Evolutionary conservation across 2,113 vertebrate genomes (phyloP), one percentile per base, ranked within the genome.

Genomic region (Cyanistes caeruleus): DNA sequence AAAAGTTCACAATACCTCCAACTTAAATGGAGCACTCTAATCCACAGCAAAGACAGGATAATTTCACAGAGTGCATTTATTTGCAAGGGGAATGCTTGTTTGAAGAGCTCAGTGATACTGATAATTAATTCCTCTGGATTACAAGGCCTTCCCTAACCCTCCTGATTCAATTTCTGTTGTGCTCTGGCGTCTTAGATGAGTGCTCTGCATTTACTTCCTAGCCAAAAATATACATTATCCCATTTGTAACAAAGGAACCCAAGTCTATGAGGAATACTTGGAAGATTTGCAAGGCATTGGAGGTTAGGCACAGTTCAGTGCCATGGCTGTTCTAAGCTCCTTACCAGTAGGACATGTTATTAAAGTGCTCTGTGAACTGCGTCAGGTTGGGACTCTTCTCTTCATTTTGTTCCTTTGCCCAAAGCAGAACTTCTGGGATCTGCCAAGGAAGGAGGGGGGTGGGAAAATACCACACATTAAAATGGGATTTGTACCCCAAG

Each of bases 291-390:
- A 70, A 44, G 43, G 52, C 64, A 63, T 2, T 31, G 63, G 49
- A 39, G 20, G 58, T 76, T 28, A 67, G 35, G 46, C 58, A 62
- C 30, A 37, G 35, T 23, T 77, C 60, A 63, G 39, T 25, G 83
- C 44, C 55, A 49, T 0, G 1, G 62, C 13, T 69, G 64, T 30
- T 70, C 65, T 27, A 58, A 68, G 58, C 72, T 89, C 59, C 98
- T 98, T 95, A 99, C 99, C 99, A 99, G 96, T 99, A 99, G 96
- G 99, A 99, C 99, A 99, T 99, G 98, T 99, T 99, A 98, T 99
- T 99, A 99, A 99, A 99, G 98, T 99, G 99, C 98, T 99, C 99
- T 27, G 99, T 99, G 98, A 99, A 99, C 98, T 99, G 99, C 10
- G 99, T 99, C 97, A 99, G 96, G 96, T 99, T 99, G 21, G 99